A percentile compares a stretch with the other conserved stretches of the same genome.
phyloP scores from a whole-genome alignment of 2,113 vertebrate genomes.

The Callithrix jacchus region DNA sequence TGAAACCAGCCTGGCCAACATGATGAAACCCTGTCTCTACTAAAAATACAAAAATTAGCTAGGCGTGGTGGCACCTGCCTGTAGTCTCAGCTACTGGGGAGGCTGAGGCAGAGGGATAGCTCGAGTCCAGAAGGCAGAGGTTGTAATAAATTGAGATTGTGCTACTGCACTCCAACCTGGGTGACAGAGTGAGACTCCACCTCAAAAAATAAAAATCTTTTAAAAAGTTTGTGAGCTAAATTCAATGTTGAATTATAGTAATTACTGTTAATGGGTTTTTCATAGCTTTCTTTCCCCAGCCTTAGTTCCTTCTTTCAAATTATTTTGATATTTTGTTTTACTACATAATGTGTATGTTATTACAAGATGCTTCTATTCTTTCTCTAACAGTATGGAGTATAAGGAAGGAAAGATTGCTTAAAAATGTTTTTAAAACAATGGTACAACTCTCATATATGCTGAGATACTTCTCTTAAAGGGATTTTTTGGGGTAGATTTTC shows the following conservation, averaged over 20 bases:
- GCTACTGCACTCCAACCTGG: too few species aligned
- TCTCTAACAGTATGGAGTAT: neutral
- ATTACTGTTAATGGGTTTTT: neutral
- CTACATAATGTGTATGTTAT: neutral
- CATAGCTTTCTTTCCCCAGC: neutral
- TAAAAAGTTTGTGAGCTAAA: neutral
- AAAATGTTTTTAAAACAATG: neutral
- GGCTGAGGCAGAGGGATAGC: too few species aligned
- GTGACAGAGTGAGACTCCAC: too few species aligned
- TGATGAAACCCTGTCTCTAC: too few species aligned
- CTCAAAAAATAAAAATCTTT: too few species aligned
- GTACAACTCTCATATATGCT: neutral
- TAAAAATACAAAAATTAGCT: too few species aligned
- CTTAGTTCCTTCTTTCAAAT: neutral
- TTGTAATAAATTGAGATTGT: too few species aligned
- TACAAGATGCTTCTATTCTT: neutral
- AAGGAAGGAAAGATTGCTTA: neutral
- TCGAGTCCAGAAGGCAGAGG: too few species aligned
- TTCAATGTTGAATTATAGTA: neutral
- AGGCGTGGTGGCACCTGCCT: too few species aligned
- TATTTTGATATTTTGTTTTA: conserved; percentile 6
- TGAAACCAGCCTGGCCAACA: too few species aligned
- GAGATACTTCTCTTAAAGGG: neutral
- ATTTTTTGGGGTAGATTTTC: neutral
- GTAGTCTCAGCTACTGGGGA: too few species aligned